Base-by-base conservation (phyloP, 2,113 vertebrate species). In the Tachycineta bicolor region DNA sequence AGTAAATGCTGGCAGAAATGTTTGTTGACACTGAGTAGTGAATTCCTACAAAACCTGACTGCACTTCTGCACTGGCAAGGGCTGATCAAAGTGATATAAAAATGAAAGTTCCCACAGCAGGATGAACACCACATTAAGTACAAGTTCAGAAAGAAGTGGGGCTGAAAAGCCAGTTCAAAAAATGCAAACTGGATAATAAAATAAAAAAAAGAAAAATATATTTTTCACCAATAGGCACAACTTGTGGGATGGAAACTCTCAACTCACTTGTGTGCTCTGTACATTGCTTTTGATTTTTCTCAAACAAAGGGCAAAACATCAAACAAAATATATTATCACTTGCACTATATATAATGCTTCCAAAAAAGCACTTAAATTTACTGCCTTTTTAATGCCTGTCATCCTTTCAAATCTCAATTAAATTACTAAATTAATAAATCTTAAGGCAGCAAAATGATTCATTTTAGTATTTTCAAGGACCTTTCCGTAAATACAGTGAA, bases 381-480 rank as follows among this genome's bases (percentile, higher is more conserved):
- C 41, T 88, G 62, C n/a, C 71, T 14, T 87, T 94, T 95, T 94
- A 96, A 67, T 90, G 84, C 68, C 80, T 92, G 64, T 52, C 86
- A 96, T 82, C 85, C 71, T 86, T 93, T 92, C 41, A 90, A 90
- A 56, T 91, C 17, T 74, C 56, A 94, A 60, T 90, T 96, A 96
- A 64, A 67, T 76, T 73, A 82, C 53, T 83, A 78, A 84, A 94
- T 90, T 69, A 90, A 84, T 88, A 96, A 95, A 94, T 92, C 82
- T 93, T 10, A 21, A 92, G 64, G 28, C 56, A 94, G 73, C 5
- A 5, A 69, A 89, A 78, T 46, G 34, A 85, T 94, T 95, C 23
- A 89, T 93, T 96, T 81, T 74, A 93, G 70, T 94, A 91, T 96
- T 96, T 96, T 97, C 89, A 89, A 97, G 50, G 41, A 90, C 80